Evolutionary conservation across 92 coral and sea anemone species (phyloP).

Genomic region (Diadumene lineata): DNA sequence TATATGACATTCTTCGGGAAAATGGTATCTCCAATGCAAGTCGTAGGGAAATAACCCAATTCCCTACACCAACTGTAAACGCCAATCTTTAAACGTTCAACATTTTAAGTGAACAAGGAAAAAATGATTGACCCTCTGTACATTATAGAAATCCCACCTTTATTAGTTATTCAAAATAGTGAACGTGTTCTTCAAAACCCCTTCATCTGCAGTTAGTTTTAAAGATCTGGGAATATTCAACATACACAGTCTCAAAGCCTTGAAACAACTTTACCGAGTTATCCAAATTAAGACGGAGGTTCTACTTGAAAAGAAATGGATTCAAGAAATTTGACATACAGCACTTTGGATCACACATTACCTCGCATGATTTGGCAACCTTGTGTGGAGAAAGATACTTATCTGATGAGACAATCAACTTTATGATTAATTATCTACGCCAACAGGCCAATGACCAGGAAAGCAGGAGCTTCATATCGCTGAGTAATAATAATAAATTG

Average conservation of each 20-base stretch:
- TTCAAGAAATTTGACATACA: too few species aligned
- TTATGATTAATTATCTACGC: constrained; percentile 28
- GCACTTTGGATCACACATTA: too few species aligned
- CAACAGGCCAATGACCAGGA: constrained; percentile 29
- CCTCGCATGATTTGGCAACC: constrained; percentile 29
- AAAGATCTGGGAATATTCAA: constrained; percentile 10
- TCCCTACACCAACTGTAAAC: not conserved
- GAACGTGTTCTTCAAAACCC: constrained; percentile 2
- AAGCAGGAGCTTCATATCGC: too few species aligned
- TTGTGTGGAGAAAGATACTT: constrained; percentile 47
- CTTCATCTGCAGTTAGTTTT: not conserved
- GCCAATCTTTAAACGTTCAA: not conserved
- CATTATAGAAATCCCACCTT: constrained; percentile 21
- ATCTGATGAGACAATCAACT: constrained; percentile 37
- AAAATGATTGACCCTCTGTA: constrained; percentile 12
- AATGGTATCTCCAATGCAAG: constrained; percentile 5
- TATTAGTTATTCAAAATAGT: constrained; percentile 2
- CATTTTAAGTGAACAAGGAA: not conserved
- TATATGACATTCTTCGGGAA: not conserved
- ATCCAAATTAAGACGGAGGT: constrained; percentile 12
- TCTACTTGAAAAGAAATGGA: constrained; percentile 3
- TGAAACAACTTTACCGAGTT: constrained; percentile 4
- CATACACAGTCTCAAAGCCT: constrained; percentile 6
- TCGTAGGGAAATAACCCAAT: constrained; percentile 19
- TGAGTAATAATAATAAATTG: too few species aligned